phyloP scores from a whole-genome alignment of 2,113 vertebrate genomes.

The Pholis gunnellus region DNA sequence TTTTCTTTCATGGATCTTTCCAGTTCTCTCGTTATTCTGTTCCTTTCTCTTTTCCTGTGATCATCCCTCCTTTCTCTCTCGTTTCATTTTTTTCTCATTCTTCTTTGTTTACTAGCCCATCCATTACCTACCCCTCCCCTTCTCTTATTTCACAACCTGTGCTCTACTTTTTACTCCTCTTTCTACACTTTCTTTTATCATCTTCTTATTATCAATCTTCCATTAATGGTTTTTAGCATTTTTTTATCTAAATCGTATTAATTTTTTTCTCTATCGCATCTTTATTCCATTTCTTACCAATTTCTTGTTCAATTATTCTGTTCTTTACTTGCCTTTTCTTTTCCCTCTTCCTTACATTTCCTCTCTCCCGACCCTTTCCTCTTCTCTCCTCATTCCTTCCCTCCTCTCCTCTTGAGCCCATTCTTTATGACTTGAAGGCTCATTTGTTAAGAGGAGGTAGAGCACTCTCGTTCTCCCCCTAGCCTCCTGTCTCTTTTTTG shows the following conservation, averaged over 20 bases:
- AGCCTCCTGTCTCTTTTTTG: conserved; percentile 91
- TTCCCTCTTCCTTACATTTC: conserved; percentile 35
- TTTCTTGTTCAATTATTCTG: conserved; percentile 31
- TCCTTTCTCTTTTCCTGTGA: conserved; percentile 34
- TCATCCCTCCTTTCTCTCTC: conserved; percentile 15
- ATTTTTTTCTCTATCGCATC: conserved; percentile 13
- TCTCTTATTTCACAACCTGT: conserved; percentile 25
- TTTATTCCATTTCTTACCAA: conserved; percentile 16
- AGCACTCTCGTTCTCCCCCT: conserved; percentile 87
- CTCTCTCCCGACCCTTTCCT: conserved; percentile 2
- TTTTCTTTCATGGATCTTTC: conserved; percentile 10
- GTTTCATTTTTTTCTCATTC: conserved; percentile 10
- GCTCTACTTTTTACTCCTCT: background rate
- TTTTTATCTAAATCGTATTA: conserved; percentile 33
- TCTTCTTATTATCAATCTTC: no score
- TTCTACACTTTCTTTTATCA: conserved; percentile 29
- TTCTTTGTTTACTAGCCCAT: conserved; percentile 47
- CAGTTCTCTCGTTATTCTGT: conserved; percentile 32
- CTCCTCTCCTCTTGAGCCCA: conserved; percentile 86
- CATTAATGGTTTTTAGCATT: conserved; percentile 25
- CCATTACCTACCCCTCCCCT: conserved; percentile 9
- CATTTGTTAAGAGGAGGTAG: conserved; percentile 96
- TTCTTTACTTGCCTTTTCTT: conserved; percentile 9
- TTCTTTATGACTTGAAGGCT: conserved; percentile 99
- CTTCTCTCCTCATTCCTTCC: conserved; percentile 32